Percentiles rank a stretch among this genome's conserved stretches.
phyloP scores from a whole-genome alignment of 2,888 invertebrate species.

The Kryphioiulus occultus region DNA sequence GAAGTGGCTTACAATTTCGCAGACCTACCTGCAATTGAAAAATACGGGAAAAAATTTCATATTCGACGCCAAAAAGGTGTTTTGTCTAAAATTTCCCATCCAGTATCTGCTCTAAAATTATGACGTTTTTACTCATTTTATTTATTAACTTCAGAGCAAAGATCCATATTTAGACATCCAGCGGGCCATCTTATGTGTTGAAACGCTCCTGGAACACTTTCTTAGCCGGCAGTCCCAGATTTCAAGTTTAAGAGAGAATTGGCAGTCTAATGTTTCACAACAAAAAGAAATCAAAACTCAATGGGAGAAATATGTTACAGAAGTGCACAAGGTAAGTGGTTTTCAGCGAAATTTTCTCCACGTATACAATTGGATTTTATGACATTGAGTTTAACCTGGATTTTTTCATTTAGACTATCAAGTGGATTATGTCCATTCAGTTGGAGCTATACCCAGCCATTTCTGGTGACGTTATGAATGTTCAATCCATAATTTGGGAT shows the following conservation, averaged over 20 bases:
- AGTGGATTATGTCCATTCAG: conserved; percentile 68
- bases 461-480: conserved; percentile 70
- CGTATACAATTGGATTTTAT: background rate
- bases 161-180: conserved; percentile 75
- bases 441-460: conserved; percentile 79
- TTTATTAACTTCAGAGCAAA: conserved; percentile 65
- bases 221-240: conserved; percentile 72
- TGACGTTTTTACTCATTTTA: background rate
- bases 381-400: background rate
- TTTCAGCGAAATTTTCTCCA: background rate
- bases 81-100: background rate
- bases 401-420: conserved; percentile 60
- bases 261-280: conserved; percentile 71
- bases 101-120: background rate
- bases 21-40: conserved; percentile 72
- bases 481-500: conserved; percentile 68
- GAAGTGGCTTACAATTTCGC: conserved; percentile 72
- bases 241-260: conserved; percentile 75
- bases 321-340: conserved; percentile 70
- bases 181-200: conserved; percentile 72
- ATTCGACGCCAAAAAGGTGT: conserved; percentile 69
- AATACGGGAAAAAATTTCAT: conserved; percentile 74
- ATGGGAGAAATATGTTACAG: conserved; percentile 68
- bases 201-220: conserved; percentile 73
- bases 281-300: conserved; percentile 65